Evolutionary conservation across 2,888 invertebrate genomes (phyloP), one percentile per base, ranked within the genome.

Genomic region (Tricholauxania praeusta): DNA sequence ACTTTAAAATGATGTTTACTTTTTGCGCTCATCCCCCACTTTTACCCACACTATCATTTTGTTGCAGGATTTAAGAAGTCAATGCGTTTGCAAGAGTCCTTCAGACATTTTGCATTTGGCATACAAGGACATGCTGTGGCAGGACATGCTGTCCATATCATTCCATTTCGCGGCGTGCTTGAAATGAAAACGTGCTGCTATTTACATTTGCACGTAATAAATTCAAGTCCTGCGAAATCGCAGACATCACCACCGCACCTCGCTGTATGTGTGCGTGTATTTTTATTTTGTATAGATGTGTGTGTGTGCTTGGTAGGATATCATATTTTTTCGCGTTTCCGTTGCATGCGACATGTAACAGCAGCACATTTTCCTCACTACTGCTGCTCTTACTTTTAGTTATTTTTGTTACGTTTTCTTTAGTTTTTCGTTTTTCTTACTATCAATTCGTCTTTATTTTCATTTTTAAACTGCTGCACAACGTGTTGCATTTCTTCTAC

Each of bases 181-280:
- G 3, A 55, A 48, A 48, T 63, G 78, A 75, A 80, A 80, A 84
- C 83, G 83, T 84, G 84, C 81, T 77, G 79, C 83, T 83, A 84
- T 83, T 83, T 83, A 83, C 83, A 84, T 83, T 83, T 82, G 79
- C 83, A 83, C 84, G 81, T 84, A 80, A 84, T 83, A 83, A 83
- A 83, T 83, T 82, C 80, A 73, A 65, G 51, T 72, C 32, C 65
- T 60, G 60, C 53, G 15, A 55, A 55, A 7, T 22, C 59, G 39
- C 39, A 39, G 39, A 39, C 39, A 39, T 39, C 39, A 39, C 39
- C 39, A 2, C 7, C 47, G 12, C 19, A 19, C 19, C 19, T 63
- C 17, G 17, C 32, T 67, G 28, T 39, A 53, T 17, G 22, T 52
- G 28, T 32, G 32, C 53, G 53, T 39, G 28, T 48, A 15, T 19